Conservation (phyloP, 1,140 invertebrate species). For the Anoplophora glabripennis region DNA sequence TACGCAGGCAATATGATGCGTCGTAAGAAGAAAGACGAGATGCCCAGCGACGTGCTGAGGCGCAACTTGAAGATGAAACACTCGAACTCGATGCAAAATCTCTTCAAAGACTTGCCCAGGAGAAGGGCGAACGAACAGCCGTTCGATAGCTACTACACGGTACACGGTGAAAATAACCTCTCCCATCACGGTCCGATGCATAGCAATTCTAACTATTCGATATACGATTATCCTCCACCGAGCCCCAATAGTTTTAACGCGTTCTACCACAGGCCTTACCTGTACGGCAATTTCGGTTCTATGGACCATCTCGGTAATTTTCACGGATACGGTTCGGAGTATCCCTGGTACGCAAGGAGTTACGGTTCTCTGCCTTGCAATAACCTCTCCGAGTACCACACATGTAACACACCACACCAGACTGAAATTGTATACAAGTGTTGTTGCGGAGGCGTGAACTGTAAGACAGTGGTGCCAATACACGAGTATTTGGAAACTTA, state of each 20-base stretch:
- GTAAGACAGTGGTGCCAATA: slow-evolving; percentile 41
- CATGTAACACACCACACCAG: slow-evolving; percentile 3
- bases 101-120: slow-evolving; percentile 28
- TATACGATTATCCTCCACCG: not conserved
- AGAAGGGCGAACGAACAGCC: slow-evolving; percentile 12
- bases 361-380: slow-evolving; percentile 7
- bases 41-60: slow-evolving; percentile 30
- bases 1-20: not conserved
- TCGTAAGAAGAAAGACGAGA: slow-evolving; percentile 24
- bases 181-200: not conserved
- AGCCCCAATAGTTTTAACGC: not conserved
- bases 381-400: not conserved
- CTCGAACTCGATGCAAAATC: slow-evolving; percentile 41
- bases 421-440: slow-evolving; percentile 24
- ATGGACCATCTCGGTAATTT: not conserved
- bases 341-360: not conserved
- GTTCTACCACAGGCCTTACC: not conserved
- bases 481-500: slow-evolving; percentile 47
- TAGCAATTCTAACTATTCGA: not conserved
- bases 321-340: not conserved
- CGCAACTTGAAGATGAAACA: slow-evolving; percentile 35
- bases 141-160: slow-evolving; percentile 41
- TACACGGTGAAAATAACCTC: slow-evolving; percentile 32
- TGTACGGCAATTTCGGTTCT: slow-evolving; percentile 6
- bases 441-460: slow-evolving; percentile 28